Conservation (phyloP, 2,113 vertebrate species). For the Phaethornis superciliosus region DNA sequence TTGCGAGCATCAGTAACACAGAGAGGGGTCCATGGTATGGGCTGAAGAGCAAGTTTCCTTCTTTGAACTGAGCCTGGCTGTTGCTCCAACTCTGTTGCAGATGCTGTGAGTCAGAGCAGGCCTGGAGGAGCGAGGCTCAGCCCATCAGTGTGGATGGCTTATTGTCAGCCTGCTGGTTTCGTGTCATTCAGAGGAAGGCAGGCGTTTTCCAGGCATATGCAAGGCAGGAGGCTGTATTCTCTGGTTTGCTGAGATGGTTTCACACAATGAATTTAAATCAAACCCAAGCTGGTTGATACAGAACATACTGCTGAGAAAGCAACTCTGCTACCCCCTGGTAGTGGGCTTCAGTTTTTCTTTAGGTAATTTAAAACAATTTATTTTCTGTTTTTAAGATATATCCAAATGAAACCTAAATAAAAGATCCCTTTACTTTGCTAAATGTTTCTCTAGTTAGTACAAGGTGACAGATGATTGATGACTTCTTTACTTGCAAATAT, state of each 20-base stretch:
- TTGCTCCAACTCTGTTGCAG: background rate
- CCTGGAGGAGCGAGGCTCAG: constrained; percentile 15
- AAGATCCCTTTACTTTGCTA: background rate
- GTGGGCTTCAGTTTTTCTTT: background rate
- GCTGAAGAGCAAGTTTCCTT: background rate
- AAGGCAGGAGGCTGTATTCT: background rate
- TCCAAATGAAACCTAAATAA: background rate
- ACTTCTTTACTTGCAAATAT: constrained; percentile 15
- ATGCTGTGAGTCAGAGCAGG: constrained; percentile 31
- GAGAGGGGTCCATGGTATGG: background rate
- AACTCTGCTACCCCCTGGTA: background rate
- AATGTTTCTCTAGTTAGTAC: background rate
- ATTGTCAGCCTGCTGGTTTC: background rate
- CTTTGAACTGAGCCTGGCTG: background rate
- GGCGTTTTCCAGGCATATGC: background rate
- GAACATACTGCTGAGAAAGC: background rate
- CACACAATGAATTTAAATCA: background rate
- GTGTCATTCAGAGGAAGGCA: background rate
- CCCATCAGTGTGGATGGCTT: rapidly evolving
- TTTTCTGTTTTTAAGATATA: background rate
- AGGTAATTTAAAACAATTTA: background rate
- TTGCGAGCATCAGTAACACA: background rate
- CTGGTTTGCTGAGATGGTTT: background rate
- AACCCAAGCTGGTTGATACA: background rate
- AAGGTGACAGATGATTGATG: background rate